Percentiles rank a stretch among this genome's conserved stretches.
Conservation (phyloP, 2,113 vertebrate species). For the Collichthys lucidus region DNA sequence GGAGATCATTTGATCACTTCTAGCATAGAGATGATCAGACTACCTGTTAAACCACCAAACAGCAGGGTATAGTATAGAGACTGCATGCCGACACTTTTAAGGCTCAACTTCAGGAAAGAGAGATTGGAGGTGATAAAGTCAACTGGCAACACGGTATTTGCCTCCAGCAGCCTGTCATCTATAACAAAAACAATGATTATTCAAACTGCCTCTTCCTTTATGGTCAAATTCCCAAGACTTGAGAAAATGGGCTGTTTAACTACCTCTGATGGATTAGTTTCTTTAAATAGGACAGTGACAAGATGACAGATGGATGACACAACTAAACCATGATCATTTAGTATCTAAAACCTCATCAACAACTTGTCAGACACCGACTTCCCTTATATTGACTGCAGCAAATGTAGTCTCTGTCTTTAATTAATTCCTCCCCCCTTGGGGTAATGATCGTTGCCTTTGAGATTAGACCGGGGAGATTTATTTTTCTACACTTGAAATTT, state of each 20-base stretch:
- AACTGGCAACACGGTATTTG: conserved; percentile 13
- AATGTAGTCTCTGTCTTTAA: conserved; percentile 43
- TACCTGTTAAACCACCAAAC: background rate
- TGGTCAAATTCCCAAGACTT: conserved; percentile 34
- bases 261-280: conserved; percentile 10
- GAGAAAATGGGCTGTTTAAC: conserved; percentile 21
- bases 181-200: conserved; percentile 44
- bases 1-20: conserved; percentile 34
- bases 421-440: conserved; percentile 37
- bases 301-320: background rate
- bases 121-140: conserved; percentile 22
- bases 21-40: conserved; percentile 17
- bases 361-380: conserved; percentile 22
- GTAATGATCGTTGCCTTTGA: conserved; percentile 26
- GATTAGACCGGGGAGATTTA: conserved; percentile 13
- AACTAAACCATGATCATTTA: background rate
- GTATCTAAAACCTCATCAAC: background rate
- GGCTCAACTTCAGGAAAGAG: background rate
- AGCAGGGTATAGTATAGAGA: background rate
- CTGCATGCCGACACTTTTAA: background rate
- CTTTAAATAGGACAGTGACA: conserved; percentile 1
- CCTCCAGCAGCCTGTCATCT: conserved; percentile 44
- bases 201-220: conserved; percentile 49
- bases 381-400: conserved; percentile 21
- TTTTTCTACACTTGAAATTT: conserved; percentile 6